Evolutionary conservation across 2,797 vertebrate species (phyloP).

Genomic region (Pristis pectinata): DNA sequence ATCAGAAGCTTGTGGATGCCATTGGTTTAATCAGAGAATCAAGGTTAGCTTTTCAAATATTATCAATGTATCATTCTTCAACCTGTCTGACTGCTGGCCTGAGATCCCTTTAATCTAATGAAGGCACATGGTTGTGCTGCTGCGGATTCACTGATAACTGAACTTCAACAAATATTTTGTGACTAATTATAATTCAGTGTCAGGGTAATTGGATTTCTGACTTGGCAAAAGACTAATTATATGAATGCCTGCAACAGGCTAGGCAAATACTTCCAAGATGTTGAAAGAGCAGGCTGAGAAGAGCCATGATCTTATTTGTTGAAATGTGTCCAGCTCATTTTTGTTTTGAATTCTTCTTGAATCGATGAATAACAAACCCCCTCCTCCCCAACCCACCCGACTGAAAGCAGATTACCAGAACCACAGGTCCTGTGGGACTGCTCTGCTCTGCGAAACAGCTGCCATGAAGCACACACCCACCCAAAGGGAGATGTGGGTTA

Average conservation of each 20-base stretch:
- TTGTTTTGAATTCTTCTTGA: background rate
- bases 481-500: background rate
- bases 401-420: constrained; percentile 2
- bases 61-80: background rate
- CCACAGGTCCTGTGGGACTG: background rate
- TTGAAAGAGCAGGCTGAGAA: background rate
- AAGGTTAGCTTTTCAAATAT: constrained; percentile 28
- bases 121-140: background rate
- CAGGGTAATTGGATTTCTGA: constrained; percentile 13
- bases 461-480: background rate
- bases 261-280: constrained; percentile 18
- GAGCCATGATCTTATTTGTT: background rate
- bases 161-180: constrained; percentile 25
- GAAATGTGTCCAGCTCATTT: background rate
- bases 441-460: background rate
- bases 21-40: background rate
- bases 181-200: background rate
- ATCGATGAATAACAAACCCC: background rate
- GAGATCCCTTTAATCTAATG: background rate
- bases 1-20: background rate
- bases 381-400: background rate
- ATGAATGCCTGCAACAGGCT: background rate
- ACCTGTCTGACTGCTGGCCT: background rate
- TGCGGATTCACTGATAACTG: background rate
- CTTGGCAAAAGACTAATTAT: constrained; percentile 19